A percentile compares a stretch with the other conserved stretches of the same genome.
These are phyloP conservation scores for Acleris literana DNA, from an alignment of 2,888 invertebrate genomes.

Conservation along the genomic window DNA sequence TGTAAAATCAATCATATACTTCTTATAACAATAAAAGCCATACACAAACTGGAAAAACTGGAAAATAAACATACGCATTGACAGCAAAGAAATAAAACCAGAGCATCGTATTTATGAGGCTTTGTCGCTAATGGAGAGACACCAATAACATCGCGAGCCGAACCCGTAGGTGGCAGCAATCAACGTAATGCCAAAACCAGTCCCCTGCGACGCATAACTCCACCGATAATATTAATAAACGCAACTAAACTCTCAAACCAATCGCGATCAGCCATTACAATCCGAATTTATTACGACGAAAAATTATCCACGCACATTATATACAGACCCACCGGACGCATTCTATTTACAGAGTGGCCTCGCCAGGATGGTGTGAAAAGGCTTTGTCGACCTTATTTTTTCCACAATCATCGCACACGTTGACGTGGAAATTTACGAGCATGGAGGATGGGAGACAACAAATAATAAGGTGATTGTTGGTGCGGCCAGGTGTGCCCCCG, in stretches of 20 bases:
- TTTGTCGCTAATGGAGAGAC: conserved; percentile 56
- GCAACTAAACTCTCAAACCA: conserved; percentile 70
- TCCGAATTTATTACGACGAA: conserved; percentile 81
- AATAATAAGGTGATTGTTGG: conserved; percentile 72
- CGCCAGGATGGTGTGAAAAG: conserved; percentile 72
- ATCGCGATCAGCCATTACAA: conserved; percentile 77
- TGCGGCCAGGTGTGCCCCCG: conserved; percentile 72
- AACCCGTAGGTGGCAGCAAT: conserved; percentile 66
- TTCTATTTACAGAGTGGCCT: conserved; percentile 46
- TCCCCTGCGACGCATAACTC: conserved; percentile 55
- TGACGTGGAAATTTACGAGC: conserved; percentile 82
- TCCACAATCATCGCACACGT: conserved; percentile 81
- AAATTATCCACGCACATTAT: conserved; percentile 80
- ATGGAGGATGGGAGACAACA: conserved; percentile 81
- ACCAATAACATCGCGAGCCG: conserved; percentile 57
- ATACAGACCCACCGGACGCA: conserved; percentile 55
- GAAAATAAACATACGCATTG: conserved; percentile 49
- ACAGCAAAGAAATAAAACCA: conserved; percentile 55
- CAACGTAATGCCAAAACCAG: conserved; percentile 67
- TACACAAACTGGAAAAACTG: conserved; percentile 16
- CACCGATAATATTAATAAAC: conserved; percentile 63
- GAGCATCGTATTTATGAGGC: conserved; percentile 56
- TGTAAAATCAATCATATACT: too few species aligned
- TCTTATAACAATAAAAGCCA: too few species aligned
- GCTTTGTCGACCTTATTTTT: conserved; percentile 76